Percentiles rank a stretch among this genome's conserved stretches.
Conservation (phyloP, 2,888 invertebrate species). For the Drosophila formosana region DNA sequence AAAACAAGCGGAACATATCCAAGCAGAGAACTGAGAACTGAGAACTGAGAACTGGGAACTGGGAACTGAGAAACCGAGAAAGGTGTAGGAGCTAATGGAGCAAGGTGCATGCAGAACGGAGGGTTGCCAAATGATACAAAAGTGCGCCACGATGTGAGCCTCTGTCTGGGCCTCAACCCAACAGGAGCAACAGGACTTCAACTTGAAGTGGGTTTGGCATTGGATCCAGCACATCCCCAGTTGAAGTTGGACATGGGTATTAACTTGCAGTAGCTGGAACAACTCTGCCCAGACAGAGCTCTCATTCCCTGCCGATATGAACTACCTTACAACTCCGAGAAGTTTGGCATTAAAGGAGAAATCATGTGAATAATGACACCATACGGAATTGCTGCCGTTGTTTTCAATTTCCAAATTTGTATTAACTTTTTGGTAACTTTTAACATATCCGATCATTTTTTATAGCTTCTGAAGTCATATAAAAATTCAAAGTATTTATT, state of each 20-base stretch:
- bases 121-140: conserved; percentile 44
- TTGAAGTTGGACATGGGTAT: conserved; percentile 45
- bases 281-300: not conserved
- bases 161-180: conserved; percentile 13
- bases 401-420: conserved; percentile 4
- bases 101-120: conserved; percentile 3
- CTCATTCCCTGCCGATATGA: conserved; percentile 1
- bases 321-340: conserved; percentile 4
- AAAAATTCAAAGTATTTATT: not conserved
- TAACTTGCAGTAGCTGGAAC: conserved; percentile 33
- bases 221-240: conserved; percentile 18
- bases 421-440: not conserved
- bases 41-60: not conserved
- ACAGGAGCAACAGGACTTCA: conserved; percentile 19
- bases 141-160: conserved; percentile 35
- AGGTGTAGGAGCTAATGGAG: too few species aligned
- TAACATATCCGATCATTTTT: not conserved
- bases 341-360: conserved; percentile 1
- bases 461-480: not conserved
- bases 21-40: not conserved
- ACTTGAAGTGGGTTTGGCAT: conserved; percentile 27
- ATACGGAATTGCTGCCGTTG: not conserved
- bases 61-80: not conserved
- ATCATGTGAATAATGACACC: conserved; percentile 14
- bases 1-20: conserved; percentile 38